phyloP scores from a whole-genome alignment of 2,797 vertebrate species.

The Urosaurus nigricauda region DNA sequence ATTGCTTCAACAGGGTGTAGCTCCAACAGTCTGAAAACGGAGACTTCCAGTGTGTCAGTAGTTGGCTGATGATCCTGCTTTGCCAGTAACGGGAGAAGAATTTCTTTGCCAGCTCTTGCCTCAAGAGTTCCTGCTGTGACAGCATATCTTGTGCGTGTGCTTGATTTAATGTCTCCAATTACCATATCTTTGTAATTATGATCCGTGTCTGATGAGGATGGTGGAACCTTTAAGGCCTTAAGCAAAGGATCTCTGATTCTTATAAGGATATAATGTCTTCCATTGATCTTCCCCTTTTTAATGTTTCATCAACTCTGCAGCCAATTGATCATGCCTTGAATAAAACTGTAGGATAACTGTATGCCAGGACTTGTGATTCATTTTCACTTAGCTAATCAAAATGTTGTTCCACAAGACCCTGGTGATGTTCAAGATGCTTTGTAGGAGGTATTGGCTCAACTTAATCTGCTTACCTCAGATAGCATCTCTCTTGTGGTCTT shows the following conservation, averaged over 20 bases:
- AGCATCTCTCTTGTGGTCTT: constrained; percentile 61
- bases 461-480: constrained; percentile 63
- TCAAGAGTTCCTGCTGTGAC: constrained; percentile 75
- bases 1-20: constrained; percentile 72
- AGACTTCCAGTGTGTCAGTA: constrained; percentile 70
- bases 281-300: constrained; percentile 72
- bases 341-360: constrained; percentile 68
- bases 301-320: constrained; percentile 71
- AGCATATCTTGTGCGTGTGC: constrained; percentile 69
- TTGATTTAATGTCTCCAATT: constrained; percentile 78
- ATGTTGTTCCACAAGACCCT: constrained; percentile 75
- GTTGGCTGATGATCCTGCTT: constrained; percentile 63
- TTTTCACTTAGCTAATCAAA: constrained; percentile 80
- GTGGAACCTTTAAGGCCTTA: constrained; percentile 67
- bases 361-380: constrained; percentile 75
- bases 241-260: constrained; percentile 63
- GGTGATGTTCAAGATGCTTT: constrained; percentile 71
- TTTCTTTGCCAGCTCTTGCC: constrained; percentile 69
- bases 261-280: constrained; percentile 68
- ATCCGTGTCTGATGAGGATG: constrained; percentile 66
- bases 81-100: constrained; percentile 68
- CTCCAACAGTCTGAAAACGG: constrained; percentile 73
- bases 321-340: constrained; percentile 74
- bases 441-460: constrained; percentile 68
- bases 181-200: constrained; percentile 79